Evolutionary conservation across 2,888 invertebrate species (phyloP), one percentile per base, ranked within the genome.

Genomic region (Patella caerulea): DNA sequence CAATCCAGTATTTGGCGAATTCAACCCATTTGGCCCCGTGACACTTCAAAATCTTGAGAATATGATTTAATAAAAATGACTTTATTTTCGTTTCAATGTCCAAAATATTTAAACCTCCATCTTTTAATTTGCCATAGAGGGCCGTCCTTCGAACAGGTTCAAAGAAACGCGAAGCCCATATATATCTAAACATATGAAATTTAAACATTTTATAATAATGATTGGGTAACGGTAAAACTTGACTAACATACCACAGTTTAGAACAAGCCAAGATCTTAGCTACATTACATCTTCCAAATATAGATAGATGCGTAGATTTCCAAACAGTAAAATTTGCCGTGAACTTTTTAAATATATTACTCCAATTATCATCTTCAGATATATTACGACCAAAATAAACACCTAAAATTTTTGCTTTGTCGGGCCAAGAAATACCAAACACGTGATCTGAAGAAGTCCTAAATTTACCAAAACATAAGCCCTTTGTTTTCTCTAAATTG

Each of bases 1-100:
- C 79, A 55, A 81, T 72, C 79, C 79, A 81, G 71, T 81, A 79
- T 73, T 79, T 77, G 19, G 81, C 75, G 75, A 81, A 79, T 72
- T 72, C 77, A 0, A 55, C 53, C 81, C 81, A 81, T 73, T 71
- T 75, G 12, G 77, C 78, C 12, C 74, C 55, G 24, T 19, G 15
- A 56, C 72, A 11, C 34, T 24, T 77, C 11, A 76, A 53, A 24
- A 80, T 52, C 45, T 76, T 78, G 69, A 76, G 76, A 56, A 80
- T n/a, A 75, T 78, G 80, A 17, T 12, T 55, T 45, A 80, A 24
- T 4, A 74, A 59, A 19, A 78, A 69, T 17, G 80, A 34, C 24
- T 80, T 45, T 34, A 73, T 74, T 73, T 78, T 78, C 7, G 72
- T 52, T 53, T 74, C 17, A 75, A 78, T 74, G 70, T 78, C 74